Base-by-base conservation (phyloP, 1,140 invertebrate genomes). In the Eupristina koningsbergeri region DNA sequence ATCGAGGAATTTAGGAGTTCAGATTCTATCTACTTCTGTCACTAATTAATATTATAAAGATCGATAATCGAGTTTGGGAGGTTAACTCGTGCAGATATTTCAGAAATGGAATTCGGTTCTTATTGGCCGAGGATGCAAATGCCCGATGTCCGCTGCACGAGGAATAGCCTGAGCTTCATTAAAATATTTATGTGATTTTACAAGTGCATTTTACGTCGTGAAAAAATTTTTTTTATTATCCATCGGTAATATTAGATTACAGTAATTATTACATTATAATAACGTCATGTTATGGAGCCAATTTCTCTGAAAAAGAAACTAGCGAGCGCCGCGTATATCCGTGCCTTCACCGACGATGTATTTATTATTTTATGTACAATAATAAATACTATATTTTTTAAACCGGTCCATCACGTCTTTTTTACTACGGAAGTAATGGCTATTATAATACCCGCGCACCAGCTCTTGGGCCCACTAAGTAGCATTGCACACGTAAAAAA, bases 31-130 rank as follows among this genome's bases (percentile, higher is more conserved):
- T 26, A 5, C 7, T 17, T 7, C 34, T 39, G n/a, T 15, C 45
- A 73, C 64, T 69, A 81, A 81, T 81, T 75, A 75, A 75, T 75
- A 81, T 41, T 81, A 81, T 36, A 47, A 63, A 75, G 80, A 75
- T 81, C 58, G 71, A 81, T 81, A 26, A 50, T 73, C 19, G 34
- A 50, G 19, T 19, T 63, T 64, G n/a, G 15, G 15, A 63, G 36
- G 41, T 69, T 34, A 6, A 36, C 61, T 67, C 45, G 39, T 22
- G 8, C 45, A 29, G 36, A 71, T 78, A 39, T 41, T 58, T 58
- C 17, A 45, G 71, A 3, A 6, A 3, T 31, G 31, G 47, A 53
- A 75, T 75, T 15, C 15, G 47, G 9, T 53, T 53, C 36, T 75
- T 53, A 6, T 58, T 53, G 13, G 29, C 0, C 22, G 29, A 45